These are phyloP conservation scores for Globodera rostochiensis DNA, from an alignment of 1,140 invertebrate genomes.

Conservation along the genomic window DNA sequence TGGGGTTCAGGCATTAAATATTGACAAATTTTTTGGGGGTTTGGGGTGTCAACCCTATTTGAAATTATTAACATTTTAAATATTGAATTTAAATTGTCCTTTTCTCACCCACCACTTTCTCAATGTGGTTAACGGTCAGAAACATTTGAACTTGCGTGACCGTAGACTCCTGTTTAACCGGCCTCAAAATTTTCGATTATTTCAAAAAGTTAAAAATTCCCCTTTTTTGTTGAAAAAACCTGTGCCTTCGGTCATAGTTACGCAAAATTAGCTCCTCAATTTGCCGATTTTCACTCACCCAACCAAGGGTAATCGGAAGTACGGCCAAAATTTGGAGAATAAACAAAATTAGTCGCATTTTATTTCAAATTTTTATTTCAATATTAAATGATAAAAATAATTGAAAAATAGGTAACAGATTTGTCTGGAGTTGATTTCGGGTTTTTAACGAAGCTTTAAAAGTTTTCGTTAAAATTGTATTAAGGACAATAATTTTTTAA, in stretches of 20 bases:
- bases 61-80: no score
- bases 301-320: background rate
- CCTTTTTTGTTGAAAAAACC: background rate
- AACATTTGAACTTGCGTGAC: constrained; percentile 44
- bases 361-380: no score
- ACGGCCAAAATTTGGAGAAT: background rate
- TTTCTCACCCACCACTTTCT: constrained; percentile 43
- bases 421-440: no score
- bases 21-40: background rate
- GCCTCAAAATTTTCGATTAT: constrained; percentile 11
- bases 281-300: constrained; percentile 36
- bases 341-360: background rate
- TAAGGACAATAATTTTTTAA: background rate
- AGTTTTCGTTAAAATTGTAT: background rate
- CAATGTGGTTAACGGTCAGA: constrained; percentile 53
- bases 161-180: constrained; percentile 51
- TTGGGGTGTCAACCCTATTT: background rate
- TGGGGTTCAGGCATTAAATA: no score
- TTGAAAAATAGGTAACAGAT: no score
- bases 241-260: constrained; percentile 52
- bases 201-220: background rate
- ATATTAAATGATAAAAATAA: no score
- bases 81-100: background rate
- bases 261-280: constrained; percentile 42
- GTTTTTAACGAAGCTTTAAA: no score